Evolutionary conservation across 2,888 invertebrate species (phyloP), one percentile per base, ranked within the genome.

Genomic region (Yponomeuta cagnagella): DNA sequence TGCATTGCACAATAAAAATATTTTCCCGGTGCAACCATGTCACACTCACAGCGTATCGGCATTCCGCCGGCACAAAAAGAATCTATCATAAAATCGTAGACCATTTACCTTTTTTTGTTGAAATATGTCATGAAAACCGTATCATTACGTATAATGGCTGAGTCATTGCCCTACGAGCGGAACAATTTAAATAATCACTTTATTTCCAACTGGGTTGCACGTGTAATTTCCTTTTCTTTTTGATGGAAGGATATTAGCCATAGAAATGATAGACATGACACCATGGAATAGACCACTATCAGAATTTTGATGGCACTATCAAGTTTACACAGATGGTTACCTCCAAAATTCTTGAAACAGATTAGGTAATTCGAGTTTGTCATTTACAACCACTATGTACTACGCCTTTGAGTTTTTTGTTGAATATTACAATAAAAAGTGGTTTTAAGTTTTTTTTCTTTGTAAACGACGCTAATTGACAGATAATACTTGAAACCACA

Each of bases 161-260:
- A 68, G 68, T 52, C 70, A 52, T 63, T 66, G 70, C 9, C 37
- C 70, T 63, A 70, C n/a, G 37, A 63, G 31, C 63, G 37, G 15
- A 72, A 72, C 72, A 66, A 72, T 75, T 74, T 72, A 67, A 70
- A 72, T 75, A 74, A 74, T 74, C 73, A 73, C 72, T 73, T 72
- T 72, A 71, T 72, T 70, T 69, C 72, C 68, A 72, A 73, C 69
- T 70, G 70, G 68, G 72, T 67, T 67, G 70, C 66, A 67, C 68
- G 48, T 67, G 72, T 74, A 73, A 75, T 74, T 75, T 73, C 71
- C 71, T 73, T 33, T 69, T 43, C 63, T 48, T 48, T 66, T 73
- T 68, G 68, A 71, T 68, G 37, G 71, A 74, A 71, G 52, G 73
- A 70, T 70, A 37, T 9, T 70, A 71, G 72, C 70, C 33, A 15